A percentile compares a stretch with the other conserved stretches of the same genome.
These are phyloP conservation scores for Bergia sp. DNA, from an alignment of 92 coral and sea anemone genomes.

Conservation along the genomic window DNA sequence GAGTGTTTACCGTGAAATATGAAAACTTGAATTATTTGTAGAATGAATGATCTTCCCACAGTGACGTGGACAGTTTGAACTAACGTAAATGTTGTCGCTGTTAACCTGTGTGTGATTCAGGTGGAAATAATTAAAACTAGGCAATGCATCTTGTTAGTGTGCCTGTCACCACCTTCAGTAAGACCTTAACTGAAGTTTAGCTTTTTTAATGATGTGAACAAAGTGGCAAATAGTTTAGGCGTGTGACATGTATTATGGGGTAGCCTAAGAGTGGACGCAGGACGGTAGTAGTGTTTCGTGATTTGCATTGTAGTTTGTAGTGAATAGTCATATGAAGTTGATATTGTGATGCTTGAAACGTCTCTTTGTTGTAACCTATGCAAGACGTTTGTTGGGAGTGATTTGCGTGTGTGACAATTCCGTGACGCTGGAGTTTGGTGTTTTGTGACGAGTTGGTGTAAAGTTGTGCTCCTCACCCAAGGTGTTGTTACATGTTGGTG, in stretches of 20 bases:
- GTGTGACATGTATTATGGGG: not conserved
- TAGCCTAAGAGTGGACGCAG: not conserved
- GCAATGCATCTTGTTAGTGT: too few species aligned
- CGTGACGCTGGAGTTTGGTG: slow-evolving; percentile 32
- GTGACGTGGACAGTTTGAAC: not conserved
- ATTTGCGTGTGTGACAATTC: slow-evolving; percentile 25
- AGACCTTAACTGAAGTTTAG: not conserved
- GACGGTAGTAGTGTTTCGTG: slow-evolving; percentile 22
- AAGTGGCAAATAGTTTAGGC: not conserved
- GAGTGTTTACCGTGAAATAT: not conserved
- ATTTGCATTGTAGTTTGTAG: slow-evolving; percentile 22
- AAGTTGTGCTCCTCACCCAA: slow-evolving; percentile 13
- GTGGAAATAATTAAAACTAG: not conserved
- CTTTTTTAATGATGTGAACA: too few species aligned
- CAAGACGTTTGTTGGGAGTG: slow-evolving; percentile 34
- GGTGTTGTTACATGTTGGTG: slow-evolving; percentile 16
- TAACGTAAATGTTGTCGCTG: not conserved
- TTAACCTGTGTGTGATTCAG: not conserved
- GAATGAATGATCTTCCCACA: not conserved
- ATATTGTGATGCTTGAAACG: slow-evolving; percentile 36
- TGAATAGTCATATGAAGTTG: slow-evolving; percentile 10
- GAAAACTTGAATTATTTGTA: too few species aligned
- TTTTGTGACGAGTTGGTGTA: slow-evolving; percentile 23
- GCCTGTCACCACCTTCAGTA: not conserved
- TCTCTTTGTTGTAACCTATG: slow-evolving; percentile 36